Evolutionary conservation across 2,797 vertebrate genomes (phyloP), one percentile per base, ranked within the genome.

Genomic region (Diplodus puntazzo): DNA sequence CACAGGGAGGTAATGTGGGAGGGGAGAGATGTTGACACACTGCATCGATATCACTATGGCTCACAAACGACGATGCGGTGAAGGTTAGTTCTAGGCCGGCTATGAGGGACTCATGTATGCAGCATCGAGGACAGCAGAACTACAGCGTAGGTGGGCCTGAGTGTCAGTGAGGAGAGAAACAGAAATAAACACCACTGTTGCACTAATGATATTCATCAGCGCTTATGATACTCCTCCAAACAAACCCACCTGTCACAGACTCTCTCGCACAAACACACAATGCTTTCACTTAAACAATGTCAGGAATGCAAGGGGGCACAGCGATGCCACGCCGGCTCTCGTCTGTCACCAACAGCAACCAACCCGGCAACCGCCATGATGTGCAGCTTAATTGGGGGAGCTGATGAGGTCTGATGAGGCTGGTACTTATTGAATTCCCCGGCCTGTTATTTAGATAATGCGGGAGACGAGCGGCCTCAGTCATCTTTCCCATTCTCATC

Each of bases 361-460:
- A 79, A 85, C 78, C 86, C 60, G 69, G 79, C 87, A 78, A 88
- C 85, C 86, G 61, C 88, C 89, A 91, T 88, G 87, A 90, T 80
- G 88, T 80, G 86, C 74, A 63, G 87, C 83, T 71, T 93, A 92
- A 94, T 92, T 93, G 88, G 88, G 73, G 81, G 80, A 83, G 89
- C 87, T 93, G 92, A 93, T 92, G 92, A 92, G 89, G 91, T 90
- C 88, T 94, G 92, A 94, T 94, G 92, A 92, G 88, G 86, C 88
- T 50, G 80, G 81, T 79, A 80, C 90, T 95, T 94, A 94, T 92
- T 94, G 87, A 94, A 94, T 92, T 94, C 93, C 90, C 88, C 20
- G 55, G 87, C 83, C 90, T 89, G 86, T 93, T 94, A 90, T 92
- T 91, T 91, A 83, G 87, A 93, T 92, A 91, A 93, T 88, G 86